phyloP scores from a whole-genome alignment of 2,888 invertebrate species.

The Acleris sparsana region DNA sequence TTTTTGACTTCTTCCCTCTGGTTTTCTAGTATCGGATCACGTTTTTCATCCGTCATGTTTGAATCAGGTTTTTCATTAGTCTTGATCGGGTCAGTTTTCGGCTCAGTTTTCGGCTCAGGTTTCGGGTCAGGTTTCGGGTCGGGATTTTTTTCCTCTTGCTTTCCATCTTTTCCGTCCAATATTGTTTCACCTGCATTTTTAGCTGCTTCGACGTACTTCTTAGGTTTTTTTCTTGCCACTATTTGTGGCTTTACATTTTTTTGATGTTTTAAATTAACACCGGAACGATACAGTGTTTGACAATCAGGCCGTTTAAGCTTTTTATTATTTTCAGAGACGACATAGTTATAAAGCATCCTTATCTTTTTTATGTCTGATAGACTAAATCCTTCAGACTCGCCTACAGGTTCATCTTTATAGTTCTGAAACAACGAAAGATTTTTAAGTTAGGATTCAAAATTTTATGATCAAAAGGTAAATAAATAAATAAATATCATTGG shows the following conservation, averaged over 20 bases:
- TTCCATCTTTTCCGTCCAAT: not conserved
- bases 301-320: slow-evolving; percentile 8
- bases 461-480: too few species aligned
- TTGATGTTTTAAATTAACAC: not conserved
- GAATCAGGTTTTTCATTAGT: too few species aligned
- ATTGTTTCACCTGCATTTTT: not conserved
- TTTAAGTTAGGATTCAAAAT: too few species aligned
- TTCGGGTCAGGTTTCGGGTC: too few species aligned
- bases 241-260: not conserved
- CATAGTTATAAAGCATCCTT: slow-evolving; percentile 8
- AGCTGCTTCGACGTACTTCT: slow-evolving; percentile 1
- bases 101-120: too few species aligned
- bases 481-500: too few species aligned
- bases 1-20: too few species aligned
- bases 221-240: not conserved
- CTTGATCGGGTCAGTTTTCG: too few species aligned
- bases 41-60: too few species aligned
- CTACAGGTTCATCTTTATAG: slow-evolving; percentile 23
- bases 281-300: slow-evolving; percentile 15
- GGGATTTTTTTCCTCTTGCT: not conserved
- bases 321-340: not conserved
- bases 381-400: slow-evolving; percentile 42
- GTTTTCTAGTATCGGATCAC: too few species aligned
- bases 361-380: slow-evolving; percentile 5
- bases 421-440: slow-evolving; percentile 22